phyloP scores from a whole-genome alignment of 2,888 invertebrate species.

The Graphium colonna region DNA sequence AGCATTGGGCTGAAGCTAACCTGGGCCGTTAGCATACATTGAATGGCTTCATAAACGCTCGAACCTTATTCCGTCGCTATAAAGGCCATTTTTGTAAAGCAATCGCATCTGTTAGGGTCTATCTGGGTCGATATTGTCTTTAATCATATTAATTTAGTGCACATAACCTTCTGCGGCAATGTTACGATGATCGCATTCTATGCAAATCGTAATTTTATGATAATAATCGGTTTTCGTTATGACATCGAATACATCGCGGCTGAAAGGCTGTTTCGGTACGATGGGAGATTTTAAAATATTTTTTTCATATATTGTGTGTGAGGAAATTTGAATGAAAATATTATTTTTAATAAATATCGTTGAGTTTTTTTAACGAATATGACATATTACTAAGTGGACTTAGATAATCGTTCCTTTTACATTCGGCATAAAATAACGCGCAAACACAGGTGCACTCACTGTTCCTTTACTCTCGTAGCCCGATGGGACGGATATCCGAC shows the following conservation, averaged over 20 bases:
- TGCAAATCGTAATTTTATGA: slow-evolving; percentile 34
- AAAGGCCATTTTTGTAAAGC: slow-evolving; percentile 7
- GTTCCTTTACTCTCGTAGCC: too few species aligned
- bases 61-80: slow-evolving; percentile 7
- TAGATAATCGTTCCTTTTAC: too few species aligned
- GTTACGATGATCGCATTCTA: slow-evolving; percentile 24
- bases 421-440: too few species aligned
- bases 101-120: neutral
- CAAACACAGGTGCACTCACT: too few species aligned
- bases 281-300: too few species aligned
- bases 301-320: too few species aligned
- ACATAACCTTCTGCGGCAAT: slow-evolving; percentile 18
- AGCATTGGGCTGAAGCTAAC: slow-evolving; percentile 5
- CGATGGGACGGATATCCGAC: too few species aligned
- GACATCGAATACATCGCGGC: slow-evolving; percentile 6
- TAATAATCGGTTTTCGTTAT: slow-evolving; percentile 30
- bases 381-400: too few species aligned
- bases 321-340: too few species aligned
- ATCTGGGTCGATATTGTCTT: slow-evolving; percentile 26
- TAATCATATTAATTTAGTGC: slow-evolving; percentile 29
- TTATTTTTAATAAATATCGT: too few species aligned
- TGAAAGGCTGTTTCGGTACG: too few species aligned
- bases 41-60: slow-evolving; percentile 2
- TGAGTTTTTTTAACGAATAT: too few species aligned
- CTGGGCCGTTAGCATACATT: slow-evolving; percentile 16